These are phyloP conservation scores for Echiichthys vipera DNA, from an alignment of 2,797 vertebrate species.

Conservation along the genomic window DNA sequence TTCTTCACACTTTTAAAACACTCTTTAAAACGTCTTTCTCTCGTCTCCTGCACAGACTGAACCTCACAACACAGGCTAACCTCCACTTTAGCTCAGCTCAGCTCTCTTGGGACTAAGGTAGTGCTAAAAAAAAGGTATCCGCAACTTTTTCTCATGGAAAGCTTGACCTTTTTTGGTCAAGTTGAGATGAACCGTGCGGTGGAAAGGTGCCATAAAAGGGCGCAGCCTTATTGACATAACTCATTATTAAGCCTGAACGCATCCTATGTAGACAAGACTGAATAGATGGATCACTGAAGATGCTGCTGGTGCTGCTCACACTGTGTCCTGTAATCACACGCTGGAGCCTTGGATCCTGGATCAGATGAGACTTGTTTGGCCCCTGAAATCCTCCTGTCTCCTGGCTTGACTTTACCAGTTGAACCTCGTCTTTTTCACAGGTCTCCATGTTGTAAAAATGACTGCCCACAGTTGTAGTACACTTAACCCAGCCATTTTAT, in stretches of 20 bases:
- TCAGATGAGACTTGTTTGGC: constrained; percentile 4
- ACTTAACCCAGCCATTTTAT: constrained; percentile 30
- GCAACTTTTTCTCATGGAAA: too few species aligned
- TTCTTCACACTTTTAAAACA: too few species aligned
- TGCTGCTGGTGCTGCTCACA: not conserved
- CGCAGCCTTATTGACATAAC: too few species aligned
- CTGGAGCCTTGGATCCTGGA: not conserved
- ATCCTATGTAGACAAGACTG: not conserved
- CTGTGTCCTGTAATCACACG: not conserved
- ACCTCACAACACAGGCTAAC: too few species aligned
- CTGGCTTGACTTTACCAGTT: not conserved
- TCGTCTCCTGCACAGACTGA: too few species aligned
- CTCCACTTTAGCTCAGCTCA: too few species aligned
- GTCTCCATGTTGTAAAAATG: constrained; percentile 22
- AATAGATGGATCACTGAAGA: not conserved
- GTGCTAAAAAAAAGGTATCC: too few species aligned
- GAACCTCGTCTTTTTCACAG: not conserved
- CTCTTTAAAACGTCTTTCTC: too few species aligned
- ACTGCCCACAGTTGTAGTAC: not conserved
- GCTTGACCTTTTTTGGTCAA: too few species aligned
- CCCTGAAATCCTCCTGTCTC: constrained; percentile 6
- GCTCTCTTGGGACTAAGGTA: too few species aligned
- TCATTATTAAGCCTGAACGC: not conserved
- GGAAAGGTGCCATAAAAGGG: too few species aligned
- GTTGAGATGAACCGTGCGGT: too few species aligned